These are phyloP conservation scores for Keiferia lycopersicella DNA, from an alignment of 2,888 invertebrate species.

Conservation along the genomic window DNA sequence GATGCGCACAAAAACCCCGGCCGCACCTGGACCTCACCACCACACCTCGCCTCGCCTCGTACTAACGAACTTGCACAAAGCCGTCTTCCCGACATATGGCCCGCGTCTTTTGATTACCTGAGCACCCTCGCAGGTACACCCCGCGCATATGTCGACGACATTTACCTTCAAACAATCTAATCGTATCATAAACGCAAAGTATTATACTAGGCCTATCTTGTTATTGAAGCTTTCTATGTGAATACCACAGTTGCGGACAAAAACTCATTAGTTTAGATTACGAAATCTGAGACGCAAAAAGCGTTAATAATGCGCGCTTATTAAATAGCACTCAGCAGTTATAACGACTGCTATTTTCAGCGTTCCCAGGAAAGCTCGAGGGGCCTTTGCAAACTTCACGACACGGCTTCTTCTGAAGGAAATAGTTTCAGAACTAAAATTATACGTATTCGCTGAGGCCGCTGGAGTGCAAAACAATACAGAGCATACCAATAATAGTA, in stretches of 20 bases:
- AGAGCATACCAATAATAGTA: neutral
- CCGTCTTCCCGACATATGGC: conserved; percentile 61
- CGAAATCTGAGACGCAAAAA: conserved; percentile 9
- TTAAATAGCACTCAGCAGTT: conserved; percentile 9
- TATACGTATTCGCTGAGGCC: conserved; percentile 27
- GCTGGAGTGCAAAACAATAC: conserved; percentile 33
- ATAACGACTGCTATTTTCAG: neutral
- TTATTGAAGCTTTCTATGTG: conserved; percentile 6
- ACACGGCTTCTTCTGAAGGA: conserved; percentile 10
- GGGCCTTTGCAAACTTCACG: conserved; percentile 22
- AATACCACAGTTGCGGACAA: conserved; percentile 1
- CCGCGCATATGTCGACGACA: conserved; percentile 10
- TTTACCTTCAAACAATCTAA: neutral
- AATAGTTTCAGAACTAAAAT: conserved; percentile 25
- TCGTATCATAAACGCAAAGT: neutral
- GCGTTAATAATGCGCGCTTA: conserved; percentile 4
- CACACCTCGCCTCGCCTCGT: conserved; percentile 25
- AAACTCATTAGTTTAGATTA: conserved; percentile 6
- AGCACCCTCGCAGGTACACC: conserved; percentile 22
- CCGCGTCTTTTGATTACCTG: conserved; percentile 41
- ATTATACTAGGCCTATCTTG: neutral
- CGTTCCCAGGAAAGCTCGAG: conserved; percentile 10
- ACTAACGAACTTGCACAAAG: conserved; percentile 65
- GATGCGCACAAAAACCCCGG: conserved; percentile 73
- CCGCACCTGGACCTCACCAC: conserved; percentile 64